phyloP scores from a whole-genome alignment of 2,113 vertebrate genomes.

The Lates calcarifer region DNA sequence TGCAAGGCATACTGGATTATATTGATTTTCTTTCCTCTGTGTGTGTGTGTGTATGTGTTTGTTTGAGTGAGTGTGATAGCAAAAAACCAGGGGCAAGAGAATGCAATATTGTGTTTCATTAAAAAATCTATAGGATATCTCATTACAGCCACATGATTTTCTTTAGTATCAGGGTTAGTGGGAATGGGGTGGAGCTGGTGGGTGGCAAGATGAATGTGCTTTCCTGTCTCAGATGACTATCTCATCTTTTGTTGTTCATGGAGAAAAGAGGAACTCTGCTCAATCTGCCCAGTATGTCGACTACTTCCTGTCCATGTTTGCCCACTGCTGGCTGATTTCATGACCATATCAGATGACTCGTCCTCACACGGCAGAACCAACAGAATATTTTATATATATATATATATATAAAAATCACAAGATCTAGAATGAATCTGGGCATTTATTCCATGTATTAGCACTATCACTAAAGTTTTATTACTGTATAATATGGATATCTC shows the following conservation, averaged over 20 bases:
- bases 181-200: constrained; percentile 47
- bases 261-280: constrained; percentile 52
- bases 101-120: constrained; percentile 82
- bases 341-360: constrained; percentile 27
- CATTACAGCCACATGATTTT: constrained; percentile 79
- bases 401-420: background rate
- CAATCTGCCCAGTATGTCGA: constrained; percentile 43
- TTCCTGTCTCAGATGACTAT: constrained; percentile 71
- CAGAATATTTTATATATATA: too few relatives aligned
- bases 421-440: background rate
- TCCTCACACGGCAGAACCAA: background rate
- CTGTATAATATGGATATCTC: background rate
- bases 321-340: constrained; percentile 31
- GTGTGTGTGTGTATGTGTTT: constrained; percentile 54
- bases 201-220: constrained; percentile 74
- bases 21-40: constrained; percentile 72
- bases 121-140: constrained; percentile 81
- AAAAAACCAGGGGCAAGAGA: constrained; percentile 61
- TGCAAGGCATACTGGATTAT: constrained; percentile 71
- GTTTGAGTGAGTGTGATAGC: constrained; percentile 63
- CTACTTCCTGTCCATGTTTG: constrained; percentile 53
- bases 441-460: background rate
- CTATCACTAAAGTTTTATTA: background rate
- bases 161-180: constrained; percentile 62
- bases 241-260: constrained; percentile 67